Base-by-base conservation (phyloP, 2,888 invertebrate species). In the Cephus nigrinus region DNA sequence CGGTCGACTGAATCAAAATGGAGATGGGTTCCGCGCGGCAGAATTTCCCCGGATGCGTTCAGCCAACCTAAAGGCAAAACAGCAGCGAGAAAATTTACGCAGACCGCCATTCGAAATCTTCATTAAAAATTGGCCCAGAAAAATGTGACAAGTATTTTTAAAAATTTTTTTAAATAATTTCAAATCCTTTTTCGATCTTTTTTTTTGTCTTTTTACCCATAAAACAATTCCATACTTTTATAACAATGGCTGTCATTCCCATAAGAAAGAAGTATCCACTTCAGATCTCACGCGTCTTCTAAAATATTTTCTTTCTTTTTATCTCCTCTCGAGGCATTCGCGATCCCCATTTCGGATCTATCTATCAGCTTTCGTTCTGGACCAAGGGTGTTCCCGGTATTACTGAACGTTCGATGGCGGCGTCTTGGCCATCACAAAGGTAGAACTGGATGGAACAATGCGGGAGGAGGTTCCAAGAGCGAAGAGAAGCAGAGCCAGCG, bases 391-490 rank as follows among this genome's bases (percentile, higher is more conserved):
- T 87, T 88, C 86, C 83, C 84, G 84, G 86, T 84, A 85, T 87
- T 86, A 88, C 88, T 82, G 86, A 83, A 82, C 84, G 84, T 82
- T 84, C 84, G 86, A 85, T 84, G 86, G 85, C 87, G 87, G 87
- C 87, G 88, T 87, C 84, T 83, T 80, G 83, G 83, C 80, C 83
- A 82, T 84, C 83, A 87, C 88, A 90, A 90, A 90, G 89, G 86
- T 84, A 85, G 87, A 83, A 83, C 85, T 80, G 82, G 77, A 78
- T 82, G 86, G 87, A 88, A 88, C 88, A 88, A 88, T 88, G 87
- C 81, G 76, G 78, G 79, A 79, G 76, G 77, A 77, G 80, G 73
- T 76, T 79, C 72, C 79, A 71, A 79, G 78, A 79, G 73, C 40
- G 79, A 71, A 77, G 76, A 76, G 80, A 79, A 77, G 72, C 69